A percentile compares a stretch with the other conserved stretches of the same genome.
phyloP scores from a whole-genome alignment of 2,888 invertebrate genomes.

The Allacma fusca region DNA sequence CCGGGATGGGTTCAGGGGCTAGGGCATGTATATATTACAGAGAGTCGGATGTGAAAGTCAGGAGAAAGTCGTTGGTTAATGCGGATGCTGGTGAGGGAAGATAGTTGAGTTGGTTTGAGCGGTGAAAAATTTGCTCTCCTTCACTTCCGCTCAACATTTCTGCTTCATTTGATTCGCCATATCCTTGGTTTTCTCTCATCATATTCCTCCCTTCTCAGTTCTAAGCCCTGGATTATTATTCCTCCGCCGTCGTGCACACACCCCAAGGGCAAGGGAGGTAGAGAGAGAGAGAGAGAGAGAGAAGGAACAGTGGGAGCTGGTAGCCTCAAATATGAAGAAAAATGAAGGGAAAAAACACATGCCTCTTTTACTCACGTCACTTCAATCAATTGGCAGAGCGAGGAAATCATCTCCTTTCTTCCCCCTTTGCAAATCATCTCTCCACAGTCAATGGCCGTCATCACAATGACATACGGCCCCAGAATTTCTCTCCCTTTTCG shows the following conservation, averaged over 20 bases:
- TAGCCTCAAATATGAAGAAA: too few species aligned
- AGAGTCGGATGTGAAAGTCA: too few species aligned
- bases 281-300: too few species aligned
- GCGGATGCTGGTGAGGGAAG: not conserved
- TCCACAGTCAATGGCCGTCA: constrained; percentile 23
- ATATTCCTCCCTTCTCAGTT: not conserved
- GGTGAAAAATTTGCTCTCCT: constrained; percentile 58
- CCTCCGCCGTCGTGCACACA: constrained; percentile 31
- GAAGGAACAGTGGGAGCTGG: too few species aligned
- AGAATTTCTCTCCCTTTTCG: not conserved
- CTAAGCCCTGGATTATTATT: constrained; percentile 35
- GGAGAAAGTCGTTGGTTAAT: constrained; percentile 7
- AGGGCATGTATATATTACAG: too few species aligned
- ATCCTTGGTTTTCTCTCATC: not conserved
- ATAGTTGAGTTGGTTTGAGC: not conserved
- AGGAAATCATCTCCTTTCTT: constrained; percentile 10
- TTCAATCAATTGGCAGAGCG: constrained; percentile 31
- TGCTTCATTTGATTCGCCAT: constrained; percentile 51
- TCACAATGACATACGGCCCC: constrained; percentile 11
- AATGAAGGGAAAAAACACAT: not conserved
- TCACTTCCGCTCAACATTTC: constrained; percentile 55
- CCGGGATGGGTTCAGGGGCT: too few species aligned
- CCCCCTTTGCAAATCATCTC: constrained; percentile 36
- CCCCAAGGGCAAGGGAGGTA: constrained; percentile 13
- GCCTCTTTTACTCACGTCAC: constrained; percentile 20